phyloP scores from a whole-genome alignment of 2,113 vertebrate species.

The Prionailurus viverrinus region DNA sequence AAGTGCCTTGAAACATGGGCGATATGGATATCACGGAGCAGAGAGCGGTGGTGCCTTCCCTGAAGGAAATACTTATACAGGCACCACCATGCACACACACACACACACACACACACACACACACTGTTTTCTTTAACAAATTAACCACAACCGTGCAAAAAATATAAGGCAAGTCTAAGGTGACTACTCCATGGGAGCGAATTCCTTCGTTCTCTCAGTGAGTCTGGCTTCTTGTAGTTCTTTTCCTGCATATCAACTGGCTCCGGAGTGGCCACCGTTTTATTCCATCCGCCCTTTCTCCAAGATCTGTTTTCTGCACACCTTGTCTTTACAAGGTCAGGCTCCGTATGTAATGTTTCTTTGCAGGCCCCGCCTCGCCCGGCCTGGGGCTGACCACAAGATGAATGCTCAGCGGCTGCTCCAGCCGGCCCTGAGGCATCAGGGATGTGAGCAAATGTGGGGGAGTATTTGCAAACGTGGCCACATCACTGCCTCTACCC shows the following conservation, averaged over 20 bases:
- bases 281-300: no score
- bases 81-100: fast-evolving
- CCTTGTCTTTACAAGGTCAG: background rate
- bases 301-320: background rate
- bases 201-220: background rate
- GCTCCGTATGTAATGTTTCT: background rate
- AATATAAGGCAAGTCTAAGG: background rate
- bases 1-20: background rate
- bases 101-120: fast-evolving
- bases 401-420: background rate
- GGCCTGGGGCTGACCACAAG: no score
- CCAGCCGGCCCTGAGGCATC: no score
- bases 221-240: background rate
- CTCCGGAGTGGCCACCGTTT: background rate
- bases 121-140: background rate
- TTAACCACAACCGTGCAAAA: background rate
- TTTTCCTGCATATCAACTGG: background rate
- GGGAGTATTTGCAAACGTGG: no score
- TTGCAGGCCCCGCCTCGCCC: fast-evolving
- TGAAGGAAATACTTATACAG: background rate
- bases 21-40: background rate
- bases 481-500: background rate
- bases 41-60: background rate
- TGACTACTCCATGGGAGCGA: background rate
- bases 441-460: background rate